phyloP scores from a whole-genome alignment of 2,113 vertebrate genomes.

The Setophaga coronata region DNA sequence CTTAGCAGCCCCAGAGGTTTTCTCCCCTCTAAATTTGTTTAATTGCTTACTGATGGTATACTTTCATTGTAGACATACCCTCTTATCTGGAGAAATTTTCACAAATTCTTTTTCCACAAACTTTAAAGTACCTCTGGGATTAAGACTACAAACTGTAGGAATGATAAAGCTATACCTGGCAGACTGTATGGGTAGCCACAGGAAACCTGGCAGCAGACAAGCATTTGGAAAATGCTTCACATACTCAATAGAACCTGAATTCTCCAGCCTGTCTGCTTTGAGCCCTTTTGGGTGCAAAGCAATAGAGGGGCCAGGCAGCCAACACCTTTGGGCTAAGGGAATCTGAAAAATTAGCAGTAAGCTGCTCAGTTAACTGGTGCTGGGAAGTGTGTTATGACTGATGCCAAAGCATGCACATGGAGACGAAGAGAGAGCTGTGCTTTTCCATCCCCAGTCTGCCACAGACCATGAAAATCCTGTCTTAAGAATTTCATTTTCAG shows the following conservation, averaged over 20 bases:
- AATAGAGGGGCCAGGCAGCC: neutral
- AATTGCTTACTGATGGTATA: neutral
- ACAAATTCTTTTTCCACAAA: neutral
- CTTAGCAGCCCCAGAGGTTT: neutral
- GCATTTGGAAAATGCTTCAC: neutral
- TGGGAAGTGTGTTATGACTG: neutral
- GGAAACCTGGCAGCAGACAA: neutral
- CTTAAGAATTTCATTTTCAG: neutral
- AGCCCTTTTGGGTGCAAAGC: neutral
- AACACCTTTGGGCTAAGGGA: neutral
- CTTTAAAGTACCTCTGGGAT: neutral
- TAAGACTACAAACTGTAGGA: neutral
- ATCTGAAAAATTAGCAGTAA: neutral
- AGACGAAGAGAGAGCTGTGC: neutral
- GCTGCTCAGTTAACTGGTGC: neutral
- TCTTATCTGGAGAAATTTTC: neutral
- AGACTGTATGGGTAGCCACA: neutral
- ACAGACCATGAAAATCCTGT: neutral
- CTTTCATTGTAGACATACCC: neutral
- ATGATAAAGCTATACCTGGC: neutral
- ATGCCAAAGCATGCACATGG: accelerated
- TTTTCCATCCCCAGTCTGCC: neutral
- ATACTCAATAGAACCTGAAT: neutral
- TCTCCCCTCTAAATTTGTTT: neutral
- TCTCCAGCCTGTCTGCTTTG: neutral